Conservation (phyloP, 2,797 vertebrate genomes). For the Rhabdophis nuchalis region DNA sequence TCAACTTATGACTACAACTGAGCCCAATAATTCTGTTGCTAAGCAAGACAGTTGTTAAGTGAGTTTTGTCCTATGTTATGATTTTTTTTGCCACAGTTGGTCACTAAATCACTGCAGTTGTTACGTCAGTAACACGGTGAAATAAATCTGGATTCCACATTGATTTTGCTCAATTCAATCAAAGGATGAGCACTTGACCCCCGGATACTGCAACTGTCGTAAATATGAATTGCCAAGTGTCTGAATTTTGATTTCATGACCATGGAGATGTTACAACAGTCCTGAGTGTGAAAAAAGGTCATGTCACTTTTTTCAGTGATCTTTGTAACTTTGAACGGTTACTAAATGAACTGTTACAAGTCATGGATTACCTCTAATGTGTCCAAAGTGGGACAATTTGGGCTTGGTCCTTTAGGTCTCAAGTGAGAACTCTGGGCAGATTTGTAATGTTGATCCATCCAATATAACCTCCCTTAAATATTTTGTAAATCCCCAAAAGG, state of each 20-base stretch:
- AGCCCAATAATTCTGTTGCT: background rate
- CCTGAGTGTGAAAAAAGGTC: no score
- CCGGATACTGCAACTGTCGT: no score
- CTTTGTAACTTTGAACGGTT: background rate
- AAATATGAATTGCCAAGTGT: no score
- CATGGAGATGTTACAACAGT: no score
- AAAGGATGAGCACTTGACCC: no score
- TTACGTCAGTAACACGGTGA: no score
- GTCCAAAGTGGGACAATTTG: background rate
- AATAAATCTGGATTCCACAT: no score
- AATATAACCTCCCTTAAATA: background rate
- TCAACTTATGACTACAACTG: background rate
- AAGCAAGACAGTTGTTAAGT: background rate
- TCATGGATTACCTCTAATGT: background rate
- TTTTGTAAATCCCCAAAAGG: background rate
- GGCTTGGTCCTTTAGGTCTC: background rate
- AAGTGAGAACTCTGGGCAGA: background rate
- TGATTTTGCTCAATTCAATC: no score
- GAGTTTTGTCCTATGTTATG: background rate
- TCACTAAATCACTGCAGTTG: background rate
- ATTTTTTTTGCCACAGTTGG: background rate
- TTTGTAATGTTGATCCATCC: background rate
- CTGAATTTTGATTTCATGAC: no score
- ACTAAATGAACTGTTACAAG: background rate
- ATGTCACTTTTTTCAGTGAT: background rate